Evolutionary conservation across 2,888 invertebrate genomes (phyloP), one percentile per base, ranked within the genome.

Genomic region (Andricus quercusramuli): DNA sequence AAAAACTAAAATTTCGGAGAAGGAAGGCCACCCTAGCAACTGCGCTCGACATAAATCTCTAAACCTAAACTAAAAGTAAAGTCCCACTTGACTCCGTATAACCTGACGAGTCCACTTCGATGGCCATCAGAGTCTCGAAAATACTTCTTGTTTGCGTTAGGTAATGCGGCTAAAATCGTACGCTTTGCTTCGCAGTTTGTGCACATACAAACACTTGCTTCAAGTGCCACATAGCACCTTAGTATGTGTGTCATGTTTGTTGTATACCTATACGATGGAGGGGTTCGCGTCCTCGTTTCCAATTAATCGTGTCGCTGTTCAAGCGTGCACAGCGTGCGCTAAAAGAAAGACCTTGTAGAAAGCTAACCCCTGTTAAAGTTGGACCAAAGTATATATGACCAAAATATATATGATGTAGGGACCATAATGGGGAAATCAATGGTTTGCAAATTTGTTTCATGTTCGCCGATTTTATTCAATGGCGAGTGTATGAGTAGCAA

Each of bases 41-140:
- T 78, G 66, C 80, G 78, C 78, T 79, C 77, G 78, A 78, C 79
- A 81, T 81, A 83, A 81, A 83, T 83, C 81, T 79, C 20, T 29
- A 32, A 51, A 47, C 22, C n/a, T 47, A 25, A 68, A 70, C 25
- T 25, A 29, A 70, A 29, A 70, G 17, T 32, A 22, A 25, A 47
- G 17, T 2, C 25, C 44, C 70, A 70, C 51, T 70, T 32, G 70
- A 70, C 47, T 70, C 32, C 29, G 51, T 56, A 20, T 2, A 51
- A 51, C 17, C 5, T 1, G 29, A 51, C 17, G 15, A 47, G 47
- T 70, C 70, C 29, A 25, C 44, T 68, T 67, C 25, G 29, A 29
- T 20, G 32, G 29, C 17, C 32, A 47, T 70, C 70, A 70, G 20
- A 25, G 29, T 70, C n/a, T 29, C 70, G 32, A 51, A 32, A 51